phyloP scores from a whole-genome alignment of 2,888 invertebrate genomes.

The Odontomyia ornata region DNA sequence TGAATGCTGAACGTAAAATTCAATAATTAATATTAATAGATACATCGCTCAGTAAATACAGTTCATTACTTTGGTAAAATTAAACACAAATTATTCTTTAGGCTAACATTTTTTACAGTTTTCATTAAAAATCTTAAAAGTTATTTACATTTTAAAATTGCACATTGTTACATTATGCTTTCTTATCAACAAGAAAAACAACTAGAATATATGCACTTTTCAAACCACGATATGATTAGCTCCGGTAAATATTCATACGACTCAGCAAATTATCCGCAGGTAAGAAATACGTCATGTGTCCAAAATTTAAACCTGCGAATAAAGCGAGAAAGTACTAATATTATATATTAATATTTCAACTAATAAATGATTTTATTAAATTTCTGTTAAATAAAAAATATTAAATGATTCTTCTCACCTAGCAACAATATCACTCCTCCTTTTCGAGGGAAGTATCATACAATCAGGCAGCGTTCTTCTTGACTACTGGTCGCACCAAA shows the following conservation, averaged over 20 bases:
- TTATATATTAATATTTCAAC: background rate
- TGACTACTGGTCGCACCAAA: constrained; percentile 56
- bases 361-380: background rate
- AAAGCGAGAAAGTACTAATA: background rate
- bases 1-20: no score
- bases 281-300: background rate
- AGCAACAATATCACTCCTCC: background rate
- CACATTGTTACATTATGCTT: background rate
- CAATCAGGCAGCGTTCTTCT: constrained; percentile 29
- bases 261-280: background rate
- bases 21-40: no score
- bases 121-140: constrained; percentile 16
- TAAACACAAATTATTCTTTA: no score
- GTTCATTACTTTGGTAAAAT: no score
- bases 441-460: background rate
- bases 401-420: background rate
- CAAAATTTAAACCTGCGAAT: background rate
- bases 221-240: background rate
- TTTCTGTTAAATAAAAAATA: background rate
- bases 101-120: no score
- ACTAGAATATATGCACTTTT: background rate
- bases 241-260: background rate
- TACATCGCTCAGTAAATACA: no score
- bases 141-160: constrained; percentile 1
- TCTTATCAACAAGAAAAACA: background rate